A percentile compares a stretch with the other conserved stretches of the same genome.
Evolutionary conservation across 92 coral and sea anemone genomes (phyloP).

Genomic region (Galaxea fascicularis): DNA sequence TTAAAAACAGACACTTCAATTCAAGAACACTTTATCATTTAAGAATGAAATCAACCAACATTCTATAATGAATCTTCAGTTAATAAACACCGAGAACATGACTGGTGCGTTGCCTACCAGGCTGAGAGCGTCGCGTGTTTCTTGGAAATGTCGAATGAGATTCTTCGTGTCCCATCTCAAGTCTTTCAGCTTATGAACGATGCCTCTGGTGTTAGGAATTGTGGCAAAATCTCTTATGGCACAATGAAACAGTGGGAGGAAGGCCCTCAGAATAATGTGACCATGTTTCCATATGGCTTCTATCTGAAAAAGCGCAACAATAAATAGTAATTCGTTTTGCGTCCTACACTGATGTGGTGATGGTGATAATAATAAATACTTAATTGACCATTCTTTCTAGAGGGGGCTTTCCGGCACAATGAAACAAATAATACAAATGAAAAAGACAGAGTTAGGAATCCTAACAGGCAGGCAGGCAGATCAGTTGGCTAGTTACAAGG

Average conservation of each 20-base stretch:
- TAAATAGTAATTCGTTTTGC: background rate
- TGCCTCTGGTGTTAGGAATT: background rate
- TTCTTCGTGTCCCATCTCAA: conserved; percentile 4
- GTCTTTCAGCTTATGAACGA: conserved; percentile 6
- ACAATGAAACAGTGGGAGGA: background rate
- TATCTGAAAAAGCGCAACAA: background rate
- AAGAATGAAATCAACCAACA: no score
- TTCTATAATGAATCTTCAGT: no score
- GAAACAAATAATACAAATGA: no score
- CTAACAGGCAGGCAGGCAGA: no score
- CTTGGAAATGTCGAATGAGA: background rate
- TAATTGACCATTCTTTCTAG: no score
- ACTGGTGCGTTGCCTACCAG: background rate
- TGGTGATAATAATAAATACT: no score
- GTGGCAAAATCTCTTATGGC: background rate
- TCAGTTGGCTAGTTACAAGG: no score
- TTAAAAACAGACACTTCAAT: no score
- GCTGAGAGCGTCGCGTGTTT: background rate
- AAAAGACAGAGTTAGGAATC: no score
- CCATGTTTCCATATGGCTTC: background rate
- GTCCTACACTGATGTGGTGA: no score
- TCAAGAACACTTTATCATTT: no score
- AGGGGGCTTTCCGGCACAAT: no score
- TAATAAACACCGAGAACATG: background rate
- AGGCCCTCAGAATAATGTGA: background rate